Base-by-base conservation (phyloP, 2,797 vertebrate species). In the Hydrophis major region DNA sequence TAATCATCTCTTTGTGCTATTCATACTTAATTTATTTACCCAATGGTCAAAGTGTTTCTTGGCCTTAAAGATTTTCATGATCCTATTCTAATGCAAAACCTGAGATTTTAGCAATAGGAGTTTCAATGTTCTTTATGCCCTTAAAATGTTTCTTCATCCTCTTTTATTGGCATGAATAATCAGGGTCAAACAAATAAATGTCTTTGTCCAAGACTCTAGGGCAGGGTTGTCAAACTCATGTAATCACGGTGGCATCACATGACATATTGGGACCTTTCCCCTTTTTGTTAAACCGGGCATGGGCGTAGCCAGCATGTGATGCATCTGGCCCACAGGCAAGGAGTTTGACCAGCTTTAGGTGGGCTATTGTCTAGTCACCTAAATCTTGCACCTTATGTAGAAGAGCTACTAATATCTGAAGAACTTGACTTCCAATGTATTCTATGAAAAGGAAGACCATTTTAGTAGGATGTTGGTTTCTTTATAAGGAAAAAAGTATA, bases 91-190 rank as follows among this genome's bases (percentile, higher is more conserved):
- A 56, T 18, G 83, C 47, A 47, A 89, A 94, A 90, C 47, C 28
- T 89, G 94, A 86, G 16, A 94, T 93, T 94, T 93, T 91, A 86
- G 88, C 59, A 93, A 69, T 28, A 91, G 94, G n/a, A 86, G 37
- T 89, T 93, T 86, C 92, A 93, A 93, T 20, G 56, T 66, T 28
- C 83, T 92, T 63, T 66, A 90, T 86, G 0, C 22, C 4, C 37
- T 42, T 83, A 83, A 83, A 91, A 27, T 91, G 28, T 0, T 0
- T 20, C 0, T 63, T n/a, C n/a, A 32, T 1, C 7, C 2, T 2
- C 8, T 20, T 11, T 88, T 86, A 63, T 10, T 47, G 14, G 37
- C 91, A 69, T 8, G 14, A 55, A n/a, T 25, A 56, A 8, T 2
- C 37, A 42, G 18, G 20, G 20, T 22, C 27, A 95, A 32, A 57